These are phyloP conservation scores for Amphipoea lucens DNA, from an alignment of 2,888 invertebrate genomes.

Conservation along the genomic window DNA sequence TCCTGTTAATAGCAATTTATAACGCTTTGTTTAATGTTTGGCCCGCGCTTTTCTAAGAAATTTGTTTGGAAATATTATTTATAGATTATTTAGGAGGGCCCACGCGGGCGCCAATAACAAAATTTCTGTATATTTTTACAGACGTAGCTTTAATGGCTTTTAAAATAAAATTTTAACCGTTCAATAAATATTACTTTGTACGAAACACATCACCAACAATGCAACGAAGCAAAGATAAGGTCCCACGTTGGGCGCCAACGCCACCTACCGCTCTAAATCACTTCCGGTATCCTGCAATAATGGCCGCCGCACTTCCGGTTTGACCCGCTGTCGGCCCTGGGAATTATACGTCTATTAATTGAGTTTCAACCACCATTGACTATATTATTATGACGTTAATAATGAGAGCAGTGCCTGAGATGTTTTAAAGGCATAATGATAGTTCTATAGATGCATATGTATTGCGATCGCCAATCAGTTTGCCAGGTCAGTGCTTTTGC, in stretches of 20 bases:
- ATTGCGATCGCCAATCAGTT: not conserved
- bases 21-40: constrained; percentile 28
- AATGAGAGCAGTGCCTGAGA: constrained; percentile 4
- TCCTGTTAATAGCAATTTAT: constrained; percentile 27
- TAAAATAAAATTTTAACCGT: not conserved
- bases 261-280: constrained; percentile 73
- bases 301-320: constrained; percentile 71
- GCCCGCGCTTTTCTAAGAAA: constrained; percentile 18
- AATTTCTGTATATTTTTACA: not conserved
- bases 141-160: not conserved
- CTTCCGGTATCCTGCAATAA: constrained; percentile 77
- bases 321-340: constrained; percentile 61
- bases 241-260: constrained; percentile 67
- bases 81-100: not conserved
- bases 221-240: constrained; percentile 28
- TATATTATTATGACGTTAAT: constrained; percentile 50
- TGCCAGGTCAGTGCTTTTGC: not conserved
- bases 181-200: not conserved
- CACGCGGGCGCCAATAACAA: constrained; percentile 36
- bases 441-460: not conserved
- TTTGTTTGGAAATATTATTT: constrained; percentile 1
- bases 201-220: constrained; percentile 20
- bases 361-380: constrained; percentile 63
- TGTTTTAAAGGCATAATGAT: not conserved
- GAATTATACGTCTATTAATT: constrained; percentile 74